Base-by-base conservation (phyloP, 2,888 invertebrate genomes). In the Acronicta psi region DNA sequence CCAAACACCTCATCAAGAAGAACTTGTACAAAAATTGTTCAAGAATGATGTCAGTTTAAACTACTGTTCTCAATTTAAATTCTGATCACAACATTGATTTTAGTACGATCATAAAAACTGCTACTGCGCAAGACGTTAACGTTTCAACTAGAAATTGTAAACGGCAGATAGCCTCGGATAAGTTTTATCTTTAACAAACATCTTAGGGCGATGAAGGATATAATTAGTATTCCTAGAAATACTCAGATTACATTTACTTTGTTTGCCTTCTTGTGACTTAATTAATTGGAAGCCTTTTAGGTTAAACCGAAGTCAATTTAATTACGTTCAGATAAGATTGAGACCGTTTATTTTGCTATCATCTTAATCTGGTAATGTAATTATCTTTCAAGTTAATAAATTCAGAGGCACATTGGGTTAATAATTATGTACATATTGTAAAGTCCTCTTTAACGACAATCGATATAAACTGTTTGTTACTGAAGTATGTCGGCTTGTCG, bases 141-240 rank as follows among this genome's bases (percentile, higher is more conserved):
- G 53, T 64, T 68, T 62, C 68, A 62, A 62, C 60, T 43, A 61
- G 65, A 58, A 55, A 68, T 77, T 77, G 61, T 77, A 77, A 79
- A 78, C 57, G 44, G 55, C 51, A 62, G 54, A 72, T 73, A 67
- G 68, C 59, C 58, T 61, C 56, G 73, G 71, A 61, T 75, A 75
- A 70, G 43, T 57, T 55, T 76, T 78, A 77, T 77, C 73, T 73
- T 37, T 37, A 49, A 38, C 49, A 59, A 70, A 65, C 50, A 74
- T 75, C 65, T 74, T 49, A 43, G 23, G 11, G 25, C 37, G 38
- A 44, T 55, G 37, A 59, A 59, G 50, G 49, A 44, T 61, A 40
- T 66, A 63, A 64, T 60, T 63, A 60, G 65, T 69, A 72, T 68
- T 59, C 59, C 45, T 52, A 53, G 58, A 69, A 64, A 53, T 53